phyloP scores from a whole-genome alignment of 1,140 invertebrate genomes.

The Glossosoma conforme region DNA sequence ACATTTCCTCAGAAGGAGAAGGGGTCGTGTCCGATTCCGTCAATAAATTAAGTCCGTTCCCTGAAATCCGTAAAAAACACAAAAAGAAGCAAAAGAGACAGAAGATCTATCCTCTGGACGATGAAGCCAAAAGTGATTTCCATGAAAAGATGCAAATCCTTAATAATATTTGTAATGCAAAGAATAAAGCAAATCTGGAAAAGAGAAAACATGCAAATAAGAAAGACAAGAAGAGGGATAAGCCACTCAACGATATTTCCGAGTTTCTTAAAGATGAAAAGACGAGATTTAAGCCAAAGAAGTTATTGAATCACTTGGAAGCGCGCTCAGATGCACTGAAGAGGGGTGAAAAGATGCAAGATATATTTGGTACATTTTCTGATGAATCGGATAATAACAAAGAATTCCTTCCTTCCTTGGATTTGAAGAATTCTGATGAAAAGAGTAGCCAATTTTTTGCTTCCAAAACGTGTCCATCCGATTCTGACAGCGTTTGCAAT shows the following conservation, averaged over 20 bases:
- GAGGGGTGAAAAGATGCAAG: conserved; percentile 75
- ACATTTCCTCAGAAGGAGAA: conserved; percentile 55
- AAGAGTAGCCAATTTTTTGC: conserved; percentile 20
- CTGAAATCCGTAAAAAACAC: conserved; percentile 66
- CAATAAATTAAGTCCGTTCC: conserved; percentile 33
- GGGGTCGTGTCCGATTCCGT: conserved; percentile 36
- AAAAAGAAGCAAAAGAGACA: conserved; percentile 79
- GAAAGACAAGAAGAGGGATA: conserved; percentile 69
- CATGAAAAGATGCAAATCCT: conserved; percentile 27
- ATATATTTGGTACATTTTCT: conserved; percentile 80
- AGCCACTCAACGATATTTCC: conserved; percentile 56
- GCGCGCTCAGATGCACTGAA: conserved; percentile 37
- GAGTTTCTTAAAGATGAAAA: conserved; percentile 52
- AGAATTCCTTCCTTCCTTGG: conserved; percentile 11
- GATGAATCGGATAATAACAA: conserved; percentile 57
- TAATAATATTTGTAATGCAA: conserved; percentile 28
- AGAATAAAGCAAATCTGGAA: conserved; percentile 49
- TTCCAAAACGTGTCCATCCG: conserved; percentile 16
- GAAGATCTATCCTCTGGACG: conserved; percentile 60
- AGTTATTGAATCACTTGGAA: conserved; percentile 34
- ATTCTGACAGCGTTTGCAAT: conserved; percentile 19
- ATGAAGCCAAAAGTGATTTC: conserved; percentile 45
- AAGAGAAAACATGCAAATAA: conserved; percentile 61
- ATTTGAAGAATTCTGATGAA: conserved; percentile 18
- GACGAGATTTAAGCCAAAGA: conserved; percentile 49